Percentiles rank a stretch among this genome's conserved stretches.
Conservation (phyloP, 2,888 invertebrate genomes). For the Tachystola acroxantha region DNA sequence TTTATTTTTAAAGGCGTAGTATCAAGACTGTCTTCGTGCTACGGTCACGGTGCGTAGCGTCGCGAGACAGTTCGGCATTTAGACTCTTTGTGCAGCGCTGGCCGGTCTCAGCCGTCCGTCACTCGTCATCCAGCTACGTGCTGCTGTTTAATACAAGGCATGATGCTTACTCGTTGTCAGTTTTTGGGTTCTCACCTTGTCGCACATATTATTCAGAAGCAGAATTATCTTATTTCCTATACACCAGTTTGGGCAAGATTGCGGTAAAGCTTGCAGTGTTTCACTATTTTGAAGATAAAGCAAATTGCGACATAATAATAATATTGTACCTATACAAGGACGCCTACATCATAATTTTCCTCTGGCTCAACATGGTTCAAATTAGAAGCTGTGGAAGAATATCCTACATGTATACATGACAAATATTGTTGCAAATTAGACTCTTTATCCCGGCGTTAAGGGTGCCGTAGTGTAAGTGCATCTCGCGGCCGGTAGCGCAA, state of each 20-base stretch:
- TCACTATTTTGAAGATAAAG: no score
- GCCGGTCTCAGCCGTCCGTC: conserved; percentile 54
- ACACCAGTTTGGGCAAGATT: no score
- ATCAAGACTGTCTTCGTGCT: conserved; percentile 35
- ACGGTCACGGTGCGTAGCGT: conserved; percentile 53
- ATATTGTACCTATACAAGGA: no score
- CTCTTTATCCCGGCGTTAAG: background rate
- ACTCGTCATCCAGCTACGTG: conserved; percentile 44
- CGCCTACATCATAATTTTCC: no score
- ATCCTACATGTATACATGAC: no score
- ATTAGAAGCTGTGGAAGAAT: no score
- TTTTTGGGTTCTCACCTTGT: no score
- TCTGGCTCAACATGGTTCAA: no score
- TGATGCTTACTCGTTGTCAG: conserved; percentile 6
- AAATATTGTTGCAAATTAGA: background rate
- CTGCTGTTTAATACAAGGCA: conserved; percentile 32
- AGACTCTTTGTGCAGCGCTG: conserved; percentile 65
- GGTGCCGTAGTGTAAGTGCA: background rate
- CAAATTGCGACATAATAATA: no score
- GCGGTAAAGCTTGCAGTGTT: no score
- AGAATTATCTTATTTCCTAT: no score
- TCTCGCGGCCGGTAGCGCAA: conserved; percentile 43
- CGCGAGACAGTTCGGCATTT: conserved; percentile 72
- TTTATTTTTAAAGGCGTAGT: conserved; percentile 21
- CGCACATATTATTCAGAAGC: no score